Base-by-base conservation (phyloP, 2,888 invertebrate species). In the Baccha elongata region DNA sequence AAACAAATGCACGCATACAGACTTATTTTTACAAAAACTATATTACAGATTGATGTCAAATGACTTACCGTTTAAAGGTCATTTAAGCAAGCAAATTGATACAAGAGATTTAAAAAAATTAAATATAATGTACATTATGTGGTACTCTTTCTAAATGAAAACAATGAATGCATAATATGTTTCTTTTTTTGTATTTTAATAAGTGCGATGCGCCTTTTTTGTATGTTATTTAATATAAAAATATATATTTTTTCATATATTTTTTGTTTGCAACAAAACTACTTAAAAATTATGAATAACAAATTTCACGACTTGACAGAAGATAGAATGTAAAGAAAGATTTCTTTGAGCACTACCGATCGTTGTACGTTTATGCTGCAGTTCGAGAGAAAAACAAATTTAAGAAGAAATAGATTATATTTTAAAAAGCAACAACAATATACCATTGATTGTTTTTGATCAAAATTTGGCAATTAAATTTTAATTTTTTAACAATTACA, bases 171-270 rank as follows among this genome's bases (percentile, higher is more conserved):
- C 52, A 69, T 60, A 35, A 11, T 23, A 53, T 69, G 29, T 60
- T 37, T 53, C 11, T 17, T 42, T 5, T 11, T 46, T 46, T 17
- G n/a, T 15, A 19, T 44, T 46, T 37, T 26, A 68, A 68, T 35
- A 64, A 67, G 71, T 71, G 71, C 32, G 69, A 71, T 48, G 48
- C 15, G 17, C 40, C 32, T 71, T 35, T 32, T 42, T 44, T 44
- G 26, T 46, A 42, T 42, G 35, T 52, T 40, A 29, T 8, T 55
- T 42, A 23, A 48, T 65, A 55, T 26, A 65, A 58, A 78, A 78
- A 72, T 48, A 29, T 29, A 29, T 50, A 58, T 58, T 13, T 21
- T 35, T 3, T n/a, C n/a, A 26, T 60, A 40, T 29, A 32, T 50
- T 50, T 37, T 46, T 15, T 48, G 10, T 65, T 32, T 60, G 37